A percentile compares a stretch with the other conserved stretches of the same genome.
These are phyloP conservation scores for Yponomeuta sedellus DNA, from an alignment of 2,888 invertebrate genomes.

Conservation along the genomic window DNA sequence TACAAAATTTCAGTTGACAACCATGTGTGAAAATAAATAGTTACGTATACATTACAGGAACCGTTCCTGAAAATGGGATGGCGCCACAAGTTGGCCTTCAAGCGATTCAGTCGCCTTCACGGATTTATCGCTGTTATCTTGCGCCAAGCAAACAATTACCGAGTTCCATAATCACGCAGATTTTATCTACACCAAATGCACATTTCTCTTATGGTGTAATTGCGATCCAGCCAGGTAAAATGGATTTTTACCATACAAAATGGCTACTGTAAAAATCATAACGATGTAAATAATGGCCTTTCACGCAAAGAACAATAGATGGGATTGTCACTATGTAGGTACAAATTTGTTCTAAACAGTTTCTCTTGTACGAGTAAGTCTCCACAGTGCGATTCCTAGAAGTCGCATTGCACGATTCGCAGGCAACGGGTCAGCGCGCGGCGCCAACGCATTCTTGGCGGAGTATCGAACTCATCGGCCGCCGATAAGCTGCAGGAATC, in stretches of 20 bases:
- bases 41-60: no score
- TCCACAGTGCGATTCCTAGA: not conserved
- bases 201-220: not conserved
- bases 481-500: slow-evolving; percentile 3
- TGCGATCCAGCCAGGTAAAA: no score
- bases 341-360: not conserved
- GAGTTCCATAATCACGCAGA: not conserved
- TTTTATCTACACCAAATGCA: not conserved
- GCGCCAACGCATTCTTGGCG: slow-evolving; percentile 13
- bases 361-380: not conserved
- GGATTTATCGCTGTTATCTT: not conserved
- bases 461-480: not conserved
- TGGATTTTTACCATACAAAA: no score
- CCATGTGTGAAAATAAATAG: no score
- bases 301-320: no score
- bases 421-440: slow-evolving; percentile 5
- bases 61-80: not conserved
- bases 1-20: no score
- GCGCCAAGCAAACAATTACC: not conserved
- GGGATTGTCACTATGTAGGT: not conserved
- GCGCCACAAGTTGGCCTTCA: not conserved
- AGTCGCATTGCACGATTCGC: not conserved
- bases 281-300: no score
- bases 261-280: no score
- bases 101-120: not conserved